A percentile compares a stretch with the other conserved stretches of the same genome.
These are phyloP conservation scores for Octopus sinensis DNA, from an alignment of 1,140 invertebrate species.

Conservation along the genomic window DNA sequence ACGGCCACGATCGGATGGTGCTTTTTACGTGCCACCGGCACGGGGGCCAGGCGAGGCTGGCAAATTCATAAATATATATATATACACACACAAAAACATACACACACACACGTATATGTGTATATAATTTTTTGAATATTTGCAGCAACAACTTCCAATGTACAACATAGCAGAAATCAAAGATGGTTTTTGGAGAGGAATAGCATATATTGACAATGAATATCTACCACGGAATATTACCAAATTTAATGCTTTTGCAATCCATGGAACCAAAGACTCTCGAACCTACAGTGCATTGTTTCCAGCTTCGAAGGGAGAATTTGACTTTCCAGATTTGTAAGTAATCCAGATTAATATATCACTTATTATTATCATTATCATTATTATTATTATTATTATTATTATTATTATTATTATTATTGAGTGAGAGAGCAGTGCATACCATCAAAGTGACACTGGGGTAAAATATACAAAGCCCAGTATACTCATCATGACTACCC, in stretches of 20 bases:
- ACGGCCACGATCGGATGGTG: no score
- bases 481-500: no score
- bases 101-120: not conserved
- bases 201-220: slow-evolving; percentile 51
- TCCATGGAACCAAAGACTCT: slow-evolving; percentile 58
- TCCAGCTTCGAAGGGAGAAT: slow-evolving; percentile 56
- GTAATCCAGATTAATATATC: slow-evolving; percentile 19
- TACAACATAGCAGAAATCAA: slow-evolving; percentile 45
- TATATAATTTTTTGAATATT: not conserved
- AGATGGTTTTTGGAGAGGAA: slow-evolving; percentile 53
- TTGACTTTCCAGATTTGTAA: slow-evolving; percentile 60
- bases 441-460: no score
- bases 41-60: no score
- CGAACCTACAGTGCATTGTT: slow-evolving; percentile 60
- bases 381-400: no score
- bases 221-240: slow-evolving; percentile 59
- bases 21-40: no score
- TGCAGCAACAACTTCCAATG: slow-evolving; percentile 53
- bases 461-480: no score
- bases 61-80: no score
- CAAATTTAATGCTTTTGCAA: slow-evolving; percentile 64
- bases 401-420: no score
- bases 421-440: no score
- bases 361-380: no score
- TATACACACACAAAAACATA: no score